Evolutionary conservation across 2,888 invertebrate species (phyloP).

Genomic region (Hipparchia sbordonii): DNA sequence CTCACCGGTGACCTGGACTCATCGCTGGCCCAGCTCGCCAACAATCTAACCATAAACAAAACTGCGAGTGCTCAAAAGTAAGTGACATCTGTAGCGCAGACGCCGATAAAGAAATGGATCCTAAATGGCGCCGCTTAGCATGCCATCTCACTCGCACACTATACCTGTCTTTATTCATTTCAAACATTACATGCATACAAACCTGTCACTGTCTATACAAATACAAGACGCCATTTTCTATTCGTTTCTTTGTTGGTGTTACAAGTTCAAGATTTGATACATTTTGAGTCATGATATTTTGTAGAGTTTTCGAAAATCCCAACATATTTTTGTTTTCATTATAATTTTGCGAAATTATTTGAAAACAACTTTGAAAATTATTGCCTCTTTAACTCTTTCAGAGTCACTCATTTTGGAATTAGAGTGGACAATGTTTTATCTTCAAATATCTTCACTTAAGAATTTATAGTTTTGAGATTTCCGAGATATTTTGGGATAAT

Average conservation of each 20-base stretch:
- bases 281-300: background rate
- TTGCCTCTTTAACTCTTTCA: no score
- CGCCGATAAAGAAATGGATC: no score
- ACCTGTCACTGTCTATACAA: no score
- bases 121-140: no score
- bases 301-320: background rate
- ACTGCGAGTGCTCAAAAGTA: constrained; percentile 87
- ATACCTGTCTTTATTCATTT: no score
- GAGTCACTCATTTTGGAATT: no score
- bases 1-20: constrained; percentile 97
- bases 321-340: background rate
- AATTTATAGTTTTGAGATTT: background rate
- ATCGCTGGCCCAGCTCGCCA: constrained; percentile 95
- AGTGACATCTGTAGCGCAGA: constrained; percentile 54
- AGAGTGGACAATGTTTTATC: background rate
- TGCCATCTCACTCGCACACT: no score
- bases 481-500: no score
- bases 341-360: background rate
- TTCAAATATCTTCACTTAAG: background rate
- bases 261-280: no score
- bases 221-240: background rate
- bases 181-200: no score
- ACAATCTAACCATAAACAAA: constrained; percentile 95
- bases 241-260: background rate
- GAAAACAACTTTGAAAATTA: background rate